Percentiles rank a stretch among this genome's conserved stretches.
phyloP scores from a whole-genome alignment of 2,113 vertebrate genomes.

The Anguilla japonica region DNA sequence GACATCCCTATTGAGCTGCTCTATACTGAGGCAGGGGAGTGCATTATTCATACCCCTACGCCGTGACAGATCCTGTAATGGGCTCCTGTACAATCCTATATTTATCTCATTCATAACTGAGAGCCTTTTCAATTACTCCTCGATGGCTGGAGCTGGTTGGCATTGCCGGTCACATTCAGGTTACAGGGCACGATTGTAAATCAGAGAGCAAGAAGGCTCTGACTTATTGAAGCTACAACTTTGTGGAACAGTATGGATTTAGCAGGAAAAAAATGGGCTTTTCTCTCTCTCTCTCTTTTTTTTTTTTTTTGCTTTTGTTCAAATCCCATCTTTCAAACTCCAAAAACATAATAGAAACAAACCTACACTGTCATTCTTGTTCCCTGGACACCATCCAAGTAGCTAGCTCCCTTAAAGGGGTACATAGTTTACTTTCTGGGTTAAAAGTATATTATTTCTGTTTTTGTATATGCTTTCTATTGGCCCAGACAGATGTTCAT shows the following conservation, averaged over 20 bases:
- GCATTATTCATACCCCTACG: constrained; percentile 32
- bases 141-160: constrained; percentile 4
- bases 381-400: no score
- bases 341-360: no score
- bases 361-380: no score
- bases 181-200: background rate
- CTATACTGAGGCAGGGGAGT: constrained; percentile 32
- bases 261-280: background rate
- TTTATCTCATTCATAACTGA: constrained; percentile 40
- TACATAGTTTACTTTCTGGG: no score
- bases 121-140: constrained; percentile 21
- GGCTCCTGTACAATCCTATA: constrained; percentile 34
- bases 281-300: background rate
- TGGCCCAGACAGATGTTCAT: no score
- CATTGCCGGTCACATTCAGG: constrained; percentile 12
- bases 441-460: no score
- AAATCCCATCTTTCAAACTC: no score
- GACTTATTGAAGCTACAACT: background rate
- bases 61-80: constrained; percentile 31
- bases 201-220: background rate
- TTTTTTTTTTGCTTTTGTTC: no score
- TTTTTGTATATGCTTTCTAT: no score
- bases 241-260: background rate
- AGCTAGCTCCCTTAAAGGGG: no score
- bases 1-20: constrained; percentile 37